Base-by-base conservation (phyloP, 2,888 invertebrate genomes). In the Ptilodon capucinus region DNA sequence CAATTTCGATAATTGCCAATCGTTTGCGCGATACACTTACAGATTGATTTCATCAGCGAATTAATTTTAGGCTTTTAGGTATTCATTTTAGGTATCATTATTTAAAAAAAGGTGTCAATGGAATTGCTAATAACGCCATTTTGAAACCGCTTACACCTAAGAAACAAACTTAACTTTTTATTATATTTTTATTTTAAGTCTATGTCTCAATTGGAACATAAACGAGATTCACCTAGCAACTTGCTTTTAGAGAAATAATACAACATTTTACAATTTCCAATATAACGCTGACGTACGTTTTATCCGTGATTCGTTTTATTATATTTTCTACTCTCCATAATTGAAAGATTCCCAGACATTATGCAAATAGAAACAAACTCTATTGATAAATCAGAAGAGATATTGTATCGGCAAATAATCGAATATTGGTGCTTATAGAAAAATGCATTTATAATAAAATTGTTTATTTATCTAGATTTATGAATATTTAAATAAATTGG, bases 401-500 rank as follows among this genome's bases (percentile, higher is more conserved):
- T 30, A 51, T 45, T 38, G 19, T 51, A 62, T 61, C 54, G 38
- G 48, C 54, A 58, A 57, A 48, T 67, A 68, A 69, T 67, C 56
- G 40, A 47, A 58, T 68, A 64, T 68, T 64, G 59, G 52, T 54
- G 51, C 54, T 51, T 52, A 60, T 52, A 45, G 57, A 54, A 38
- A 45, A 64, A 53, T 52, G 55, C 51, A 65, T 65, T 62, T 51
- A 64, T 65, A 67, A 48, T 60, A 56, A 70, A 74, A 74, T 71
- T 64, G 62, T 60, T 71, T 65, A 65, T 57, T 49, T 68, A 64
- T 78, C 57, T 53, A 46, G 76, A 78, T 76, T 76, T 74, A 76
- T 74, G 71, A 68, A 71, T 71, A 68, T 69, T 65, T 54, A 47
- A 50, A 57, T 46, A 63, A 67, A 75, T 74, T 71, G 66, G 57